phyloP scores from a whole-genome alignment of 2,113 vertebrate genomes.

The Loxodonta africana region DNA sequence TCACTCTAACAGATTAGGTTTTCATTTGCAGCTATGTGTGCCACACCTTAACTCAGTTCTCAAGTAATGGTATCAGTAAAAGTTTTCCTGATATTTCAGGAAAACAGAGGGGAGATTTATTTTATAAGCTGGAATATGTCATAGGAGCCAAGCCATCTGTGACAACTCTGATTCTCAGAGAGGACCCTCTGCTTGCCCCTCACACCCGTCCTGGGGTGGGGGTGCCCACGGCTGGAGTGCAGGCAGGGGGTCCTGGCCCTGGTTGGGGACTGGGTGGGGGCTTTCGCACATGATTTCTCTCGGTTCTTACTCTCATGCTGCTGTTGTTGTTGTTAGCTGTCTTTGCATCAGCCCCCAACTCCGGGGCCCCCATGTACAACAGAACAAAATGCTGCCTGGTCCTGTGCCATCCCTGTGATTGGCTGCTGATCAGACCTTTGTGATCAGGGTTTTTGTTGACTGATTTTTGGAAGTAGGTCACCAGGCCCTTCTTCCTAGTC shows the following conservation, averaged over 20 bases:
- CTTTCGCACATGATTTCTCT: neutral
- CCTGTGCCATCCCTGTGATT: too few species aligned
- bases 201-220: too few species aligned
- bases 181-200: neutral
- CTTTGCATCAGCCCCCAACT: too few species aligned
- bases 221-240: rapidly evolving
- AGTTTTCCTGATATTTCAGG: neutral
- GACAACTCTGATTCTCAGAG: neutral
- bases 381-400: too few species aligned
- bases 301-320: too few species aligned
- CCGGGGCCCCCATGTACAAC: too few species aligned
- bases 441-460: too few species aligned
- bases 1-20: neutral
- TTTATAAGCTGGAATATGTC: neutral
- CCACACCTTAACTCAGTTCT: neutral
- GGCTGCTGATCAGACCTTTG: neutral
- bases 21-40: neutral
- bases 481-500: too few species aligned
- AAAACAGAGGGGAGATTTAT: neutral
- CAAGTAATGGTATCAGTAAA: neutral
- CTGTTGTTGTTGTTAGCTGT: too few species aligned
- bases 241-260: neutral
- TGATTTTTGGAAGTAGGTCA: too few species aligned
- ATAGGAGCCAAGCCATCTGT: neutral
- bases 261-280: neutral